Percentiles rank a stretch among this genome's conserved stretches.
Conservation (phyloP, 2,113 vertebrate species). For the Tragelaphus imberbis region DNA sequence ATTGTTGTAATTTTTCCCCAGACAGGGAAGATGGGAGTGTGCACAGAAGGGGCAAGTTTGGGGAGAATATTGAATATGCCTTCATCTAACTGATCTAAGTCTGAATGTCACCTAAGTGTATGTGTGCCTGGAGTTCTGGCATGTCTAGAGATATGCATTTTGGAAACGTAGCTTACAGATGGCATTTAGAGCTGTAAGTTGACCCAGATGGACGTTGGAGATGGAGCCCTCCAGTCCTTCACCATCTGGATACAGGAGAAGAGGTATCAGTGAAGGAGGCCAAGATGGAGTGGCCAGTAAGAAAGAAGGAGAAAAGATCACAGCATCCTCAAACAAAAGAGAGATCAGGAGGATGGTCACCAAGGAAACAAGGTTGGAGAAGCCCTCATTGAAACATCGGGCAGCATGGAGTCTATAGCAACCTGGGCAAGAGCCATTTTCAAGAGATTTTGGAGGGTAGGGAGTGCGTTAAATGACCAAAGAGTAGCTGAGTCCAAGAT, state of each 20-base stretch:
- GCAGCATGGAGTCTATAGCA: neutral
- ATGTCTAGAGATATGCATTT: neutral
- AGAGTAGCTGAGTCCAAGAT: neutral
- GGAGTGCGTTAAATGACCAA: neutral
- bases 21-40: neutral
- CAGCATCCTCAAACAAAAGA: neutral
- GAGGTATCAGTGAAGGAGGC: neutral
- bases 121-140: neutral
- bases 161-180: neutral
- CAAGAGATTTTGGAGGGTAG: neutral
- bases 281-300: neutral
- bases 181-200: neutral
- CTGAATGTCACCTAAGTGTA: neutral
- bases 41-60: neutral
- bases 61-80: fast-evolving
- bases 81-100: neutral
- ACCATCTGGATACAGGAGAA: neutral
- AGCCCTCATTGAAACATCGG: neutral
- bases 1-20: neutral
- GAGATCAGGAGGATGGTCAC: neutral
- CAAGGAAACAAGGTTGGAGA: neutral
- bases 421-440: neutral
- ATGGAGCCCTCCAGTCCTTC: neutral
- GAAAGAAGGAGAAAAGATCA: neutral
- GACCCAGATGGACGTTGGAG: neutral